Base-by-base conservation (phyloP, 2,888 invertebrate species). In the Shargacucullia verbasci region DNA sequence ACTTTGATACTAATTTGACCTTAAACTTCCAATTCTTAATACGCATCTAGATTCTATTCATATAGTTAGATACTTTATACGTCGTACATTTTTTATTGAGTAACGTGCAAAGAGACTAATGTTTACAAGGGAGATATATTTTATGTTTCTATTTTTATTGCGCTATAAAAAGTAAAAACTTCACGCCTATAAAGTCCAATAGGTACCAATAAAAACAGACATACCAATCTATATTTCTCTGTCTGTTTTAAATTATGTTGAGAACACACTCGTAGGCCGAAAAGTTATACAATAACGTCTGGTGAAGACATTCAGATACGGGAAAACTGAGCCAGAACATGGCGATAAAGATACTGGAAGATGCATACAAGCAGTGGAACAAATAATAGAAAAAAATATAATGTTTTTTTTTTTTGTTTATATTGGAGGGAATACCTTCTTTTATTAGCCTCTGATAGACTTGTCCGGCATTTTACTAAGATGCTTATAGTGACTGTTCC, bases 221-320 rank as follows among this genome's bases (percentile, higher is more conserved):
- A 65, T 45, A 14, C 34, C 31, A 58, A 65, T 65, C 40, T 38
- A 70, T 53, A 49, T 65, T 58, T 35, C 7, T n/a, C n/a, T n/a
- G 20, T n/a, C 45, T 9, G 35, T 44, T 55, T 56, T 33, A 54
- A 66, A 71, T 57, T 52, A 48, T 44, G n/a, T 65, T 53, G 55
- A 31, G 31, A 48, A 50, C 39, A 49, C 33, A 53, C 47, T 61
- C 25, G 40, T 37, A 59, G 53, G 56, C 48, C 38, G 44, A 57
- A 71, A 71, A 75, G 50, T 71, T 71, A 54, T 38, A 62, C 58
- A 75, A 71, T 74, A 71, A 52, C 20, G 49, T 58, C 72, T 72
- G 68, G 40, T 40, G 39, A 37, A 56, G 73, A 73, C 68, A 50
- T 67, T 60, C 56, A 48, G 47, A 50, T 45, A 56, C 38, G 33